Evolutionary conservation across 1,140 invertebrate genomes (phyloP).

Genomic region (Scaptomyza pallida): DNA sequence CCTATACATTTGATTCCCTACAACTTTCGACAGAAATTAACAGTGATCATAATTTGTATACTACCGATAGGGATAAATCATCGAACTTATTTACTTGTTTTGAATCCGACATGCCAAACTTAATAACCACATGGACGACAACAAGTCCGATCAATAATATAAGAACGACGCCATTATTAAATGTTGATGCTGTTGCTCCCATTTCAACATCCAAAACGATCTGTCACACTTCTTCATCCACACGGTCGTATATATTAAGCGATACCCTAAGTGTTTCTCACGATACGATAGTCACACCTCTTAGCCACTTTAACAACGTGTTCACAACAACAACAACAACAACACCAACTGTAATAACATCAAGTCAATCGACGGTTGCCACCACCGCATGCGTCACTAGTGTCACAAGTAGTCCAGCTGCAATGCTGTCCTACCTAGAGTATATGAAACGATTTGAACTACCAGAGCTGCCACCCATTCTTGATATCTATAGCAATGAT

Average conservation of each 20-base stretch:
- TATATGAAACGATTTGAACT: conserved; percentile 76
- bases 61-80: not conserved
- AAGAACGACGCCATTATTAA: not conserved
- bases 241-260: conserved; percentile 11
- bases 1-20: conserved; percentile 53
- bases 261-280: conserved; percentile 17
- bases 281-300: conserved; percentile 32
- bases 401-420: conserved; percentile 10
- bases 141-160: conserved; percentile 30
- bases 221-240: conserved; percentile 11
- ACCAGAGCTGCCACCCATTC: conserved; percentile 64
- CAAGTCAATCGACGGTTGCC: too few relatives aligned
- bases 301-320: conserved; percentile 28
- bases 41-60: not conserved
- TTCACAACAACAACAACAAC: conserved; percentile 45
- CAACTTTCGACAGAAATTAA: conserved; percentile 11
- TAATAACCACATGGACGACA: conserved; percentile 14
- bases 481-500: conserved; percentile 25
- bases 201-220: conserved; percentile 9
- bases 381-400: not conserved
- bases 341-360: not conserved
- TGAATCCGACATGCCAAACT: conserved; percentile 22
- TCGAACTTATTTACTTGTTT: conserved; percentile 6
- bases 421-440: conserved; percentile 56
- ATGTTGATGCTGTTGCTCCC: not conserved